Conservation (phyloP, 2,113 vertebrate species). For the Salvelinus alpinus region DNA sequence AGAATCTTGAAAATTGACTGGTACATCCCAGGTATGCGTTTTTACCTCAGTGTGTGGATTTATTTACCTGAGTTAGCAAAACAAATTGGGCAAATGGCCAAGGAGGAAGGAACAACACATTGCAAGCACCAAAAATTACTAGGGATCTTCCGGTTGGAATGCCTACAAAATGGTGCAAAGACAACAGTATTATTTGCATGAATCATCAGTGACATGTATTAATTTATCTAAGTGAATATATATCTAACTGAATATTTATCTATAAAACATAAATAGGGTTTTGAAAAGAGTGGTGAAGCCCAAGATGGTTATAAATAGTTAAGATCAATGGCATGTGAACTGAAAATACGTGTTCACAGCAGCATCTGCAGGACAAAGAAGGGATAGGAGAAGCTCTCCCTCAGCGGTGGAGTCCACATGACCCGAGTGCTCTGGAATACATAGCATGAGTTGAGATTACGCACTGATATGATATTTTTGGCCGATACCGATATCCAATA, state of each 20-base stretch:
- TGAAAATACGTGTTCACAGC: not conserved
- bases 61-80: not conserved
- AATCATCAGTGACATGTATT: too few relatives aligned
- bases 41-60: not conserved
- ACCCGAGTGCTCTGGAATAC: not conserved
- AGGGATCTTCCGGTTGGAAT: not conserved
- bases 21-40: not conserved
- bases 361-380: constrained; percentile 1
- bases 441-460: not conserved
- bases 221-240: too few relatives aligned
- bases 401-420: not conserved
- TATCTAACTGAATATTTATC: too few relatives aligned
- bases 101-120: not conserved
- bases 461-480: too few relatives aligned
- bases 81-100: not conserved
- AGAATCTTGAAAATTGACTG: too few relatives aligned
- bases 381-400: constrained; percentile 5
- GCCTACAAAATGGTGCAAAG: not conserved
- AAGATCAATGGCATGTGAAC: too few relatives aligned
- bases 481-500: too few relatives aligned
- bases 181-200: too few relatives aligned
- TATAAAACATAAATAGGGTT: not conserved
- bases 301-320: too few relatives aligned
- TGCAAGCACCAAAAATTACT: not conserved
- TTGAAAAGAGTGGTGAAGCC: not conserved